Base-by-base conservation (phyloP, 2,113 vertebrate species). In the Brachypteracias leptosomus region DNA sequence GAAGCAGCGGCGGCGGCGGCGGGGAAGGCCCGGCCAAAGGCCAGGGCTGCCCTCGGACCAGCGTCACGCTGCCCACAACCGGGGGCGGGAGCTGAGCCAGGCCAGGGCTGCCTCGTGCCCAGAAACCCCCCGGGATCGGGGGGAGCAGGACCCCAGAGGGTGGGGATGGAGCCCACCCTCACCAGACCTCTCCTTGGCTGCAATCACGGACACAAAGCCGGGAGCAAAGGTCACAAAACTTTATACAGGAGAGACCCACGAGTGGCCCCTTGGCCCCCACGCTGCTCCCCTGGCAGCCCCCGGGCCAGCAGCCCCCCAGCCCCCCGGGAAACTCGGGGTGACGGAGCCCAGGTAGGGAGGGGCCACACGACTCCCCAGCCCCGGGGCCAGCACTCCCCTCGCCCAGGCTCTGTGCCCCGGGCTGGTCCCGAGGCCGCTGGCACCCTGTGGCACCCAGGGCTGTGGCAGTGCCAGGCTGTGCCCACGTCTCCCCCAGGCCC, bases 171-270 rank as follows among this genome's bases (percentile, higher is more conserved):
- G 21, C 20, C n/a, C 46, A 59, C 8, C 2, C 8, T 10, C 0
- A 1, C 20, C 1, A 0, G 33, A 59, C 6, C 35, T 25, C 42
- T 3, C 28, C 46, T 12, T 0, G 0, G 1, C 11, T 7, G 26
- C 44, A 84, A 24, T 58, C 49, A 92, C 0, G 0, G 51, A 92
- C 25, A 2, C 4, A 0, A 40, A 11, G 16, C 31, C 84, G 71
- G 16, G 31, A 89, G 40, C 16, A 91, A 95, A 96, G 84, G 49
- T 91, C 94, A 91, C 85, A 94, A 89, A 96, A 96, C 89, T 96
- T 96, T 96, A 96, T 94, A 94, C 80, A 96, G 62, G 65, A 86
- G 68, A 75, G 88, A 93, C 61, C 35, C 4, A 2, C 16, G n/a
- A 0, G 13, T 1, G 24, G 89, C 68, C 81, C 87, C 93, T n/a